Evolutionary conservation across 2,888 invertebrate genomes (phyloP).

Genomic region (Drosophila paramelanica): DNA sequence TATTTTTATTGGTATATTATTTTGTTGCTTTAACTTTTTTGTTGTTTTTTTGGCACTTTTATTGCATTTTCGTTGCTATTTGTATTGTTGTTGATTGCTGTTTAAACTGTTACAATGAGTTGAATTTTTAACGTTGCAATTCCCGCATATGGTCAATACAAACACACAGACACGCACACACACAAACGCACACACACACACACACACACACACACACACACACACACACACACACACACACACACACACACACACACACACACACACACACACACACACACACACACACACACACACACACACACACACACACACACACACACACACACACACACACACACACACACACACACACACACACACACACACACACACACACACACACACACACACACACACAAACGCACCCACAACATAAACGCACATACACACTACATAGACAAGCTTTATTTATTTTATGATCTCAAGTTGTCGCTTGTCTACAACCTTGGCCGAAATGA

Average conservation of each 20-base stretch:
- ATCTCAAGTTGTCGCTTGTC: conserved; percentile 58
- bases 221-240: conserved; percentile 9
- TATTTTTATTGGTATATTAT: conserved; percentile 8
- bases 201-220: not conserved
- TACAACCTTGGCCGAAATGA: conserved; percentile 71
- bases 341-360: conserved; percentile 3
- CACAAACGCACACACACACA: not conserved
- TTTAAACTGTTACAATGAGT: conserved; percentile 38
- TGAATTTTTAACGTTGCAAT: conserved; percentile 45
- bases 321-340: not conserved
- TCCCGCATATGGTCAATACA: conserved; percentile 57
- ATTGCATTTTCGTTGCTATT: conserved; percentile 62
- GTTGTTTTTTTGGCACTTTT: conserved; percentile 40
- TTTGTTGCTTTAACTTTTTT: conserved; percentile 4
- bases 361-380: not conserved
- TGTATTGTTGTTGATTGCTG: conserved; percentile 39
- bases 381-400: not conserved
- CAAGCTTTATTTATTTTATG: conserved; percentile 54
- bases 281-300: conserved; percentile 9
- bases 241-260: conserved; percentile 5
- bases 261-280: not conserved
- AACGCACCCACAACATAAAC: conserved; percentile 5
- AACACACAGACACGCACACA: conserved; percentile 2
- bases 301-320: conserved; percentile 5
- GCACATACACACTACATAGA: conserved; percentile 19